Evolutionary conservation across 1,140 invertebrate species (phyloP), one percentile per base, ranked within the genome.

Genomic region (Trachymyrmex septentrionalis): DNA sequence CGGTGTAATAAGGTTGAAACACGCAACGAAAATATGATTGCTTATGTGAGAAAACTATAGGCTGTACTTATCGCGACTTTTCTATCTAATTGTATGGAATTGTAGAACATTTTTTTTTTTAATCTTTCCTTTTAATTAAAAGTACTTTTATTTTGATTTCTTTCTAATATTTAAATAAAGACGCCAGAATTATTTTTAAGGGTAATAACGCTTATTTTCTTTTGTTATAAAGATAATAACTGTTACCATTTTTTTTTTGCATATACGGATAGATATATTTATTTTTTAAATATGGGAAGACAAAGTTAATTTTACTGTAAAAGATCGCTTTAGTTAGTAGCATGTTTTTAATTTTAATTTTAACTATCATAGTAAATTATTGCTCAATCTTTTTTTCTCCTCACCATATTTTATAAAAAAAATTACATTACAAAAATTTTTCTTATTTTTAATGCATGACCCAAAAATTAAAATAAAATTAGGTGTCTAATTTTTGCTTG

Each of bases 391-490:
- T 21, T 67, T 5, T 1, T 21, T 69, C 44, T 44, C 24, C 10
- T 48, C 24, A 3, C 2, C 3, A 16, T 1, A 50, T 69, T 48
- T 69, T 27, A 48, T 48, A 7, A 59, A 59, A 59, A 7, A 59
- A 9, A 1, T 57, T 10, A 57, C 0, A 55, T 55, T 55, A 30
- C 1, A 59, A 73, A 16, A 59, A 34, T 24, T 38, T 48, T 48
- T 44, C 30, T 78, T 77, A 44, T 64, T 78, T 78, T 24, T 24
- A 55, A 55, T 57, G 5, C 2, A 30, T 73, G 53, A 84, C 44
- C 55, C 9, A 75, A 84, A 84, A 84, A 61, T 75, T 55, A 75
- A 61, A 50, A 50, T 48, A 84, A 75, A 73, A 75, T 61, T 84
- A n/a, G 2, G 7, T 75, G 24, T 84, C 69, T 57, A 24, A 19